Conservation (phyloP, 2,888 invertebrate genomes). For the Calliphora vomitoria region DNA sequence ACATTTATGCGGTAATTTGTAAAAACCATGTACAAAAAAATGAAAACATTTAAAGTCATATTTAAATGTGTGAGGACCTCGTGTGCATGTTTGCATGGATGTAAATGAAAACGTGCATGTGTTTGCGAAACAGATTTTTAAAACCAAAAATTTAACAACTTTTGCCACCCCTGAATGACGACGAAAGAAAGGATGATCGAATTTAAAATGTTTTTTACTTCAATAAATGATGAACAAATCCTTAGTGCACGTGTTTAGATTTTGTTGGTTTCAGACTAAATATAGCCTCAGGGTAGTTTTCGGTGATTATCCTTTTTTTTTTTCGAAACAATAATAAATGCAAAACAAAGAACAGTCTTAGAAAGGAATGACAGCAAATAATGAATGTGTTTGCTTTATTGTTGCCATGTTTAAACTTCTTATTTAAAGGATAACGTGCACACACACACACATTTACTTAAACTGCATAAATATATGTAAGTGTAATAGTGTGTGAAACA, state of each 20-base stretch:
- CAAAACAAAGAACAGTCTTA: neutral
- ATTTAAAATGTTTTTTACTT: conserved; percentile 1
- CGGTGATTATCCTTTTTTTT: conserved; percentile 51
- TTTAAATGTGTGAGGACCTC: neutral
- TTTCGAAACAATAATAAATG: conserved; percentile 1
- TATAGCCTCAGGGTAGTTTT: conserved; percentile 61
- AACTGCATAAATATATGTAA: neutral
- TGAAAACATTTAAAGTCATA: conserved; percentile 58
- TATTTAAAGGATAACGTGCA: conserved; percentile 3
- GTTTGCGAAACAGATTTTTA: conserved; percentile 35
- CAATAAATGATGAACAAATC: conserved; percentile 50
- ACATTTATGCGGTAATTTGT: conserved; percentile 57
- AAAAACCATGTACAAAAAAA: conserved; percentile 46
- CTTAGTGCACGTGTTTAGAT: conserved; percentile 62
- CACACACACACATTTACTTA: neutral
- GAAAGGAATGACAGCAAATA: neutral
- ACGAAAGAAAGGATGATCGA: conserved; percentile 34
- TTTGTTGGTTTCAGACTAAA: conserved; percentile 21
- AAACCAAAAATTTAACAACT: conserved; percentile 8
- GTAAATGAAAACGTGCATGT: neutral
- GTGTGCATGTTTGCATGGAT: neutral
- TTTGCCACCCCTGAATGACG: conserved; percentile 38
- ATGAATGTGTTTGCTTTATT: conserved; percentile 27
- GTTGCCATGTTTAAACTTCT: conserved; percentile 32
- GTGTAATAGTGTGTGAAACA: neutral